Evolutionary conservation across 2,797 vertebrate genomes (phyloP).

Genomic region (Aeoliscus strigatus): DNA sequence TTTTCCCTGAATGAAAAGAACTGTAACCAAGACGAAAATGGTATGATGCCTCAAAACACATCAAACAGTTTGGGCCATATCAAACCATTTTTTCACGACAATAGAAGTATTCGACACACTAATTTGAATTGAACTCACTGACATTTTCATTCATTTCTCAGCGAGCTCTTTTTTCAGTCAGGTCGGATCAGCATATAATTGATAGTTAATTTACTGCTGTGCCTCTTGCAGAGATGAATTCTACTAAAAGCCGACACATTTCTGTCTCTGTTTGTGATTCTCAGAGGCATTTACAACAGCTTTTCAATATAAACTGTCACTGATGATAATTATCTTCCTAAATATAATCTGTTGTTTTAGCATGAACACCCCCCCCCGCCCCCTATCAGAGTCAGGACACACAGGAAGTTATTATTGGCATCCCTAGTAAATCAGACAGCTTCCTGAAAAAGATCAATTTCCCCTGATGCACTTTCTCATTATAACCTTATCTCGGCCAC

Average conservation of each 20-base stretch:
- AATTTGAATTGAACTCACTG: too few relatives aligned
- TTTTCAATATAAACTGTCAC: conserved; percentile 43
- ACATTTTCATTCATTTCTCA: too few relatives aligned
- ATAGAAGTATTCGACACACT: too few relatives aligned
- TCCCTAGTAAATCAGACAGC: conserved; percentile 70
- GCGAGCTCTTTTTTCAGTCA: conserved; percentile 18
- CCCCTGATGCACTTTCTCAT: conserved; percentile 76
- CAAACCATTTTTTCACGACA: too few relatives aligned
- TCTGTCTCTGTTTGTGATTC: conserved; percentile 28
- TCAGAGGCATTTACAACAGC: conserved; percentile 41
- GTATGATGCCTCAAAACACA: too few relatives aligned
- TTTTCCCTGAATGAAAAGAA: too few relatives aligned
- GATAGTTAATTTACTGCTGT: conserved; percentile 37
- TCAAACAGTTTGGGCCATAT: too few relatives aligned
- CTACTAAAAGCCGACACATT: conserved; percentile 16
- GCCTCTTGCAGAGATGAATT: background rate
- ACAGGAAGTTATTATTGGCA: conserved; percentile 75
- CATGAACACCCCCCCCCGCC: conserved; percentile 37
- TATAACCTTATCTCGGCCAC: conserved; percentile 76
- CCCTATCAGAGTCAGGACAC: conserved; percentile 61
- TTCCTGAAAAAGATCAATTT: conserved; percentile 77
- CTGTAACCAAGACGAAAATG: too few relatives aligned
- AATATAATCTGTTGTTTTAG: conserved; percentile 45
- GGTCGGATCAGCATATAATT: conserved; percentile 37
- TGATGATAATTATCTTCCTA: conserved; percentile 47